A percentile compares a stretch with the other conserved stretches of the same genome.
Conservation (phyloP, 2,113 vertebrate species). For the Struthio camelus region DNA sequence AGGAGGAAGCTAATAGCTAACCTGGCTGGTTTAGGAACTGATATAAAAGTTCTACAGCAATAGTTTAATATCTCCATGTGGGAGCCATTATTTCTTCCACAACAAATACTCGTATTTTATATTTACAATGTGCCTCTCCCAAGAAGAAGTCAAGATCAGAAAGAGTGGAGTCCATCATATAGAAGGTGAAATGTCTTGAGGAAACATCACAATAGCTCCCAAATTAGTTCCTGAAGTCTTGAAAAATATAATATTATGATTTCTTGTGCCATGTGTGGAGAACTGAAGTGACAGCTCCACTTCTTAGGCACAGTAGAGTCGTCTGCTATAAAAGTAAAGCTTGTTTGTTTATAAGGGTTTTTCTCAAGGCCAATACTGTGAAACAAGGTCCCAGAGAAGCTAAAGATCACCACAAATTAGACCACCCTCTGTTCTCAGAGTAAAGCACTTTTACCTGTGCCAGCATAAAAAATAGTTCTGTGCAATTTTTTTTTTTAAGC, state of each 20-base stretch:
- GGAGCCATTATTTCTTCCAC: not conserved
- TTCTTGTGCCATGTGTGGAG: not conserved
- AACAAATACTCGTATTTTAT: not conserved
- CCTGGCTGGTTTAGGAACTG: not conserved
- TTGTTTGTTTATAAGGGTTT: not conserved
- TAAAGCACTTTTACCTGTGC: not conserved
- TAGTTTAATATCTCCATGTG: not conserved
- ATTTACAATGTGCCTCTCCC: not conserved
- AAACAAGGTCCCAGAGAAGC: not conserved
- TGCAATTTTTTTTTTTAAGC: not conserved
- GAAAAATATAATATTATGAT: not conserved
- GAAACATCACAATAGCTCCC: not conserved
- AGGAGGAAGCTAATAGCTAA: conserved; percentile 4
- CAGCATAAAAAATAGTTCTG: not conserved
- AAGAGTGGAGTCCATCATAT: not conserved
- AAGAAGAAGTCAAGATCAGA: not conserved
- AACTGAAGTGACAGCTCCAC: not conserved
- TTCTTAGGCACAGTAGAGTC: not conserved
- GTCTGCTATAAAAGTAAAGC: not conserved
- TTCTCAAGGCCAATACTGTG: not conserved
- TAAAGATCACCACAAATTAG: not conserved
- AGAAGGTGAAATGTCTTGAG: not conserved
- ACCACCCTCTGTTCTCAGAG: not conserved
- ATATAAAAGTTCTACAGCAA: not conserved
- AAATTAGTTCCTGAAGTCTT: not conserved